phyloP scores from a whole-genome alignment of 2,113 vertebrate species.

The Lamprologus lemairii region DNA sequence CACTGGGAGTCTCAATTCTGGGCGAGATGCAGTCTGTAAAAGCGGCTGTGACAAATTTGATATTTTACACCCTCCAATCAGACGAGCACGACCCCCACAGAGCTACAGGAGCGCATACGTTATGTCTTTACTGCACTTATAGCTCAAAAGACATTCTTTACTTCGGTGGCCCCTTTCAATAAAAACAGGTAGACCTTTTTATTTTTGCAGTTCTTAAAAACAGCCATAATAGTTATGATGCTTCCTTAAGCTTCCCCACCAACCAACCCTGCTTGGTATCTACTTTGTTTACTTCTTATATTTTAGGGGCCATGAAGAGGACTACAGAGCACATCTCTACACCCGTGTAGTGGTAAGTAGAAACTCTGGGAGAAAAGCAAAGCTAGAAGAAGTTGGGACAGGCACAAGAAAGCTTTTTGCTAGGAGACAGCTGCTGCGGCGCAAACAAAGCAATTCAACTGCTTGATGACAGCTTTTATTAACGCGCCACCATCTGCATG shows the following conservation, averaged over 20 bases:
- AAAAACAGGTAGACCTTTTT: constrained; percentile 39
- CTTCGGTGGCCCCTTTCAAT: constrained; percentile 40
- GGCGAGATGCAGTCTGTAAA: background rate
- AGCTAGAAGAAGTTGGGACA: constrained; percentile 10
- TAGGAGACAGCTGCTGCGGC: background rate
- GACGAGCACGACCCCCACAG: background rate
- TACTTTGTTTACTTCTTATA: background rate
- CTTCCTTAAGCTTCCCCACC: background rate
- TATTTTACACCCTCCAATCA: background rate
- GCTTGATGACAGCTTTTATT: background rate
- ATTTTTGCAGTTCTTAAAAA: constrained; percentile 28
- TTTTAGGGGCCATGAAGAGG: background rate
- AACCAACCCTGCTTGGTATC: background rate
- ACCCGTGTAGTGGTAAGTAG: constrained; percentile 5
- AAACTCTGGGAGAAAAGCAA: background rate
- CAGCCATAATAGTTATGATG: constrained; percentile 10
- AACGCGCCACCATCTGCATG: background rate
- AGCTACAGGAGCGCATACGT: constrained; percentile 32
- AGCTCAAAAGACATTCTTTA: constrained; percentile 64
- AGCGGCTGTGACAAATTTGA: background rate
- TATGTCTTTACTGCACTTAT: constrained; percentile 51
- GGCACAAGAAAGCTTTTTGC: constrained; percentile 21
- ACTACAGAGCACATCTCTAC: constrained; percentile 39
- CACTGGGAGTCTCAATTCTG: background rate
- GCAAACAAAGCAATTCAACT: background rate